These are phyloP conservation scores for Hiodon alosoides DNA, from an alignment of 2,113 vertebrate genomes.

Conservation along the genomic window DNA sequence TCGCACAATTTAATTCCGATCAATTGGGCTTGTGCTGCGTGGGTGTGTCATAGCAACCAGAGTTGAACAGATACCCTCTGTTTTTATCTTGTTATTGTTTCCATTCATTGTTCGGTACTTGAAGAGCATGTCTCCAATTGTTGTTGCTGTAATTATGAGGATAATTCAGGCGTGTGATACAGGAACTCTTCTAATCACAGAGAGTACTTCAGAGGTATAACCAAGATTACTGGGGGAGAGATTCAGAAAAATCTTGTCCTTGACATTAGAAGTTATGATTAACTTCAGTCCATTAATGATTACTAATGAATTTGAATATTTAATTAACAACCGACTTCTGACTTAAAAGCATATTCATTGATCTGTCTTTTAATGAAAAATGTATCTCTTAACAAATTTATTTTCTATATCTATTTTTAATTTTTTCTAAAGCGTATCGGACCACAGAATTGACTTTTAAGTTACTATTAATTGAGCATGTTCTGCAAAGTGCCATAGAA, in stretches of 20 bases:
- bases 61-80: conserved; percentile 3
- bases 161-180: conserved; percentile 6
- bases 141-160: background rate
- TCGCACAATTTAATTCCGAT: conserved; percentile 11
- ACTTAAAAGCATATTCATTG: too few relatives aligned
- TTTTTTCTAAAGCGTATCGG: too few relatives aligned
- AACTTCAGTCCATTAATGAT: background rate
- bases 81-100: conserved; percentile 15
- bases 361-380: too few relatives aligned
- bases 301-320: too few relatives aligned
- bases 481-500: too few relatives aligned
- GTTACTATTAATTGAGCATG: too few relatives aligned
- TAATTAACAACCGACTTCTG: too few relatives aligned
- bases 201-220: background rate
- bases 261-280: background rate
- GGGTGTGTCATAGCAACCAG: conserved; percentile 8
- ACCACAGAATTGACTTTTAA: too few relatives aligned
- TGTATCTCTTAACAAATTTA: too few relatives aligned
- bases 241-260: background rate
- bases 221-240: background rate
- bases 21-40: background rate
- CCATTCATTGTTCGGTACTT: conserved; percentile 3
- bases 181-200: conserved; percentile 8
- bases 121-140: conserved; percentile 3
- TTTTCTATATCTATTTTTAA: background rate